A percentile compares a stretch with the other conserved stretches of the same genome.
Conservation (phyloP, 2,113 vertebrate genomes). For the Phylloscopus trochiloides region DNA sequence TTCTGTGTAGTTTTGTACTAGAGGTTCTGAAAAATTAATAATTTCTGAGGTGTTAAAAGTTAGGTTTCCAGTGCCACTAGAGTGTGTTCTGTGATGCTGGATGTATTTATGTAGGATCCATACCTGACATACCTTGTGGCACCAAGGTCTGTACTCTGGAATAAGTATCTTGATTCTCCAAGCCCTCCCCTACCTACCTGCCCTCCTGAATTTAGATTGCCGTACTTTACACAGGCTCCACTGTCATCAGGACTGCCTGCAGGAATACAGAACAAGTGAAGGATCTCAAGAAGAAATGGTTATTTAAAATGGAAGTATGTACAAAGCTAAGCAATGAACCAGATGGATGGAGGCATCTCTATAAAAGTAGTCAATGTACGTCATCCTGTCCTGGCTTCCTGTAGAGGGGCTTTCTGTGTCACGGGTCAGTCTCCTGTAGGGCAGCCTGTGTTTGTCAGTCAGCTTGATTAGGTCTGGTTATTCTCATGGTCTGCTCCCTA, state of each 20-base stretch:
- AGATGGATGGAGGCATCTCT: not conserved
- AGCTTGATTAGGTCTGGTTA: not conserved
- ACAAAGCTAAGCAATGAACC: not conserved
- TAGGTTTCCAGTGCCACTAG: not conserved
- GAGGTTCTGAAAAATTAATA: not conserved
- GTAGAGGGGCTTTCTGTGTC: not conserved
- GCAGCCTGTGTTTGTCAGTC: not conserved
- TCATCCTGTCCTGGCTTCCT: not conserved
- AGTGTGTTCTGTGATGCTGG: not conserved
- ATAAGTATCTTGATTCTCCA: not conserved
- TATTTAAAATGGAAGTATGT: not conserved
- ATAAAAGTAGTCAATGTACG: fast-evolving
- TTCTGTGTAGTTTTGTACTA: not conserved
- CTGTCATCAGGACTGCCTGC: not conserved
- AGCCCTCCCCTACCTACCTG: fast-evolving
- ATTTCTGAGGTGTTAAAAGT: not conserved
- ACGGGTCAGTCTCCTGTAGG: not conserved
- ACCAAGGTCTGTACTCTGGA: not conserved
- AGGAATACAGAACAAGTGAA: not conserved
- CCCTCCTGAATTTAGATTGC: not conserved
- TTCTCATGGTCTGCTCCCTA: not conserved
- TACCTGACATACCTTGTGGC: not conserved
- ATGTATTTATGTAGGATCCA: not conserved
- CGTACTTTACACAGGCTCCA: not conserved
- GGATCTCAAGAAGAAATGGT: not conserved